Conservation (phyloP, 2,113 vertebrate species). For the Melozone crissalis region DNA sequence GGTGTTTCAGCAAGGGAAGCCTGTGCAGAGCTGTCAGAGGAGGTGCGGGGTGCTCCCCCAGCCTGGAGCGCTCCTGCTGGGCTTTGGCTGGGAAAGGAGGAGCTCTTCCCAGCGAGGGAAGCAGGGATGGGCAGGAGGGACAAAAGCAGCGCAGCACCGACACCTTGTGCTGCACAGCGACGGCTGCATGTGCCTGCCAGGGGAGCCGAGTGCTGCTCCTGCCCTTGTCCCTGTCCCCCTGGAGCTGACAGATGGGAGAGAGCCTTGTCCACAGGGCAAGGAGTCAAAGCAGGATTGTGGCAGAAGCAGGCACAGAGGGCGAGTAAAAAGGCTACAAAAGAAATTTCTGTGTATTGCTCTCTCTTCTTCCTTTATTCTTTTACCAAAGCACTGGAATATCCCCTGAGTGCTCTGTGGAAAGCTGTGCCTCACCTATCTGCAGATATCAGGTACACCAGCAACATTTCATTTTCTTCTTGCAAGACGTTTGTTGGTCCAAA, state of each 20-base stretch:
- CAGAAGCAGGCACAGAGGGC: neutral
- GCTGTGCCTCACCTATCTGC: neutral
- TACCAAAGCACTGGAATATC: neutral
- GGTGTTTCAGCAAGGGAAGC: neutral
- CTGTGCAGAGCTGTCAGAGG: neutral
- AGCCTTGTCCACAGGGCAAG: neutral
- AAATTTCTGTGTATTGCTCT: neutral
- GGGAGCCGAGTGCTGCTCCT: rapidly evolving
- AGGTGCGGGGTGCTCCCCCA: neutral
- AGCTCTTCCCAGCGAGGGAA: neutral
- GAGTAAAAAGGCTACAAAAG: neutral
- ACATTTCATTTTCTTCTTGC: neutral
- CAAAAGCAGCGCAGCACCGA: constrained; percentile 49
- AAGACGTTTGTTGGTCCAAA: neutral
- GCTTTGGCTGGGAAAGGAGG: neutral
- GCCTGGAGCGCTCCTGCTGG: rapidly evolving
- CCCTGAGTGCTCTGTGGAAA: neutral
- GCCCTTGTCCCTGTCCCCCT: neutral
- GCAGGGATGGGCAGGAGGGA: neutral
- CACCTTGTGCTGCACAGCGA: constrained; percentile 35
- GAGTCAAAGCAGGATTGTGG: neutral
- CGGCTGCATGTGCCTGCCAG: neutral
- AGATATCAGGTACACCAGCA: neutral
- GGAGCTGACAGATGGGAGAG: rapidly evolving
- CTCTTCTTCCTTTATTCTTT: neutral